Conservation (phyloP, 2,113 vertebrate genomes). For the Ageneiosus marmoratus region DNA sequence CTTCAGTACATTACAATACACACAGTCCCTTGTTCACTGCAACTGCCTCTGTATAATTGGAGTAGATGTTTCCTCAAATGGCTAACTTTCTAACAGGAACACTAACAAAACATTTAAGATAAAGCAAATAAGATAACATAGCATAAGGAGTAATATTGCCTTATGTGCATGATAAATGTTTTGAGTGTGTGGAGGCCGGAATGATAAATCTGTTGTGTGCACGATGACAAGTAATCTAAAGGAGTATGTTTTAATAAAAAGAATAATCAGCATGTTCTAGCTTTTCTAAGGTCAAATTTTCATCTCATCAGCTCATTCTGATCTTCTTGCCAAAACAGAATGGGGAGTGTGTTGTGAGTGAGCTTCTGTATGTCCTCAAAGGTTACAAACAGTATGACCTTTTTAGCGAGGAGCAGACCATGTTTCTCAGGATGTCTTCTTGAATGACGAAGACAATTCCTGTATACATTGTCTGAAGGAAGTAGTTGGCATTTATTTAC, state of each 20-base stretch:
- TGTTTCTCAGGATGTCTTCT: constrained; percentile 7
- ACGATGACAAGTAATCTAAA: constrained; percentile 1
- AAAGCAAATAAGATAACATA: background rate
- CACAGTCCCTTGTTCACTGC: background rate
- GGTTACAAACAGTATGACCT: constrained; percentile 34
- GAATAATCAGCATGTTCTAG: constrained; percentile 17
- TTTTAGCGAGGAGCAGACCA: background rate
- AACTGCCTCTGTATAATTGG: background rate
- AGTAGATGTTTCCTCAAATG: background rate
- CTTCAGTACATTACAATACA: background rate
- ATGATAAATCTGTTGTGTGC: background rate
- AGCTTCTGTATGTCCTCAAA: background rate
- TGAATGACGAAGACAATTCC: constrained; percentile 46
- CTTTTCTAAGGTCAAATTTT: constrained; percentile 24
- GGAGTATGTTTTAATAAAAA: constrained; percentile 28
- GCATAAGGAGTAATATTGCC: background rate
- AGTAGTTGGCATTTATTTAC: constrained; percentile 55
- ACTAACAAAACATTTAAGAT: background rate
- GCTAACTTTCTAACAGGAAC: background rate
- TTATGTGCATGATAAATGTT: background rate
- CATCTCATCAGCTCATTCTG: background rate
- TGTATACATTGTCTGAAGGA: constrained; percentile 51
- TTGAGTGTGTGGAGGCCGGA: background rate
- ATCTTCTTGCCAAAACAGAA: background rate
- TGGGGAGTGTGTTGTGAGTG: background rate